Base-by-base conservation (phyloP, 2,797 vertebrate genomes). In the Glossophaga mutica region DNA sequence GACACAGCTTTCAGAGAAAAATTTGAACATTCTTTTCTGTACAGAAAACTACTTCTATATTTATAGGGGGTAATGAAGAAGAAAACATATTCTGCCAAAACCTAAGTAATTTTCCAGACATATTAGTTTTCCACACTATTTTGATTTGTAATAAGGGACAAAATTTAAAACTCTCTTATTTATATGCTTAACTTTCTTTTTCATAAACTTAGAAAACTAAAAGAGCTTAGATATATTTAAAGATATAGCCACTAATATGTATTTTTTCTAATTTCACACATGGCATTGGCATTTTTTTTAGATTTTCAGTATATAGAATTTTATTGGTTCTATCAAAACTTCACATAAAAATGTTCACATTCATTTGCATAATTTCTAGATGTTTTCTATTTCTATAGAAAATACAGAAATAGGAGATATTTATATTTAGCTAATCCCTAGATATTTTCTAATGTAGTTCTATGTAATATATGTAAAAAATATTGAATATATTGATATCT, bases 151-250 rank as follows among this genome's bases (percentile, higher is more conserved):
- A 71, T 65, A 26, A 55, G 1, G 6, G 32, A 2, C 5, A 71
- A 76, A 83, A 71, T 70, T 88, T 26, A 52, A 79, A 89, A 74
- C 14, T 65, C 10, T 85, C 3, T 57, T 93, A 82, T 82, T 84
- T 87, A 90, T 29, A 68, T 76, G 22, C 78, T 84, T 85, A 70
- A 70, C 44, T 89, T 90, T 85, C 44, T 84, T 95, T 94, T 39
- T n/a, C 34, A 46, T 32, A 85, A 87, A 68, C 8, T 29, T 44
- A 16, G 81, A 90, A 95, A 87, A 55, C 34, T 73, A 67, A 92
- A 9, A 18, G 6, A 1, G 9, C 4, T 55, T 16, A 89, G 29
- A 65, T 44, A 91, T 37, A 2, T 70, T 92, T 65, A 94, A 92
- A 65, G 26, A 78, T 57, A 71, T 2, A 92, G 34, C 1, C 29